Evolutionary conservation across 1,140 invertebrate genomes (phyloP).

Genomic region (Gonioctena quinquepunctata): DNA sequence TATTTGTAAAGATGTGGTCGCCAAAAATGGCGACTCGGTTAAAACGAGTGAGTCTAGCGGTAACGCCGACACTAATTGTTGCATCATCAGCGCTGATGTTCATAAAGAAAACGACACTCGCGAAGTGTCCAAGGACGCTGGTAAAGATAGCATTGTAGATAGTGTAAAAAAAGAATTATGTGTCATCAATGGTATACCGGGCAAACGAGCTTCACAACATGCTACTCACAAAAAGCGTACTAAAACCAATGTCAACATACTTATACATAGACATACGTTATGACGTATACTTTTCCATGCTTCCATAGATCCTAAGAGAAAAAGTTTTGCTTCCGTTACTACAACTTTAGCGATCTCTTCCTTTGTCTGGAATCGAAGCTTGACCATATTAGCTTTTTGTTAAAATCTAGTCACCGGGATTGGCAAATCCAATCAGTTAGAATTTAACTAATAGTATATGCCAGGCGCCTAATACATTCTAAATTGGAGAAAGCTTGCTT

Average conservation of each 20-base stretch:
- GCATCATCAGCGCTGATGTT: slow-evolving; percentile 29
- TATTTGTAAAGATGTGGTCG: not conserved
- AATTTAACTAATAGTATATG: too few relatives aligned
- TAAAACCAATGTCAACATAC: slow-evolving; percentile 46
- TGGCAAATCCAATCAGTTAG: not conserved
- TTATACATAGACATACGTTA: slow-evolving; percentile 55
- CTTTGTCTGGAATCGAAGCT: not conserved
- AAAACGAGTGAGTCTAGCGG: not conserved
- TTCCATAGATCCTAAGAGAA: not conserved
- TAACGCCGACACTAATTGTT: not conserved
- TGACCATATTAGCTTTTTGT: not conserved
- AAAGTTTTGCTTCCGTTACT: not conserved
- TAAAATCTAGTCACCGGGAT: not conserved
- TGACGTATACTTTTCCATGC: slow-evolving; percentile 40
- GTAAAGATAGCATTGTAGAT: slow-evolving; percentile 25
- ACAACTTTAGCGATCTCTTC: not conserved
- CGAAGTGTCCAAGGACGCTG: not conserved
- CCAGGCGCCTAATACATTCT: too few relatives aligned
- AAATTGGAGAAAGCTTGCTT: too few relatives aligned
- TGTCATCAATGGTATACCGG: slow-evolving; percentile 23
- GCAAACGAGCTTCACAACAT: slow-evolving; percentile 27
- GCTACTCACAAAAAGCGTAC: slow-evolving; percentile 43
- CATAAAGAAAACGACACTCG: slow-evolving; percentile 26
- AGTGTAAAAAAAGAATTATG: slow-evolving; percentile 30
- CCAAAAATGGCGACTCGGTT: not conserved